Percentiles rank a stretch among this genome's conserved stretches.
These are phyloP conservation scores for Perca flavescens DNA, from an alignment of 2,113 vertebrate species.

Conservation along the genomic window DNA sequence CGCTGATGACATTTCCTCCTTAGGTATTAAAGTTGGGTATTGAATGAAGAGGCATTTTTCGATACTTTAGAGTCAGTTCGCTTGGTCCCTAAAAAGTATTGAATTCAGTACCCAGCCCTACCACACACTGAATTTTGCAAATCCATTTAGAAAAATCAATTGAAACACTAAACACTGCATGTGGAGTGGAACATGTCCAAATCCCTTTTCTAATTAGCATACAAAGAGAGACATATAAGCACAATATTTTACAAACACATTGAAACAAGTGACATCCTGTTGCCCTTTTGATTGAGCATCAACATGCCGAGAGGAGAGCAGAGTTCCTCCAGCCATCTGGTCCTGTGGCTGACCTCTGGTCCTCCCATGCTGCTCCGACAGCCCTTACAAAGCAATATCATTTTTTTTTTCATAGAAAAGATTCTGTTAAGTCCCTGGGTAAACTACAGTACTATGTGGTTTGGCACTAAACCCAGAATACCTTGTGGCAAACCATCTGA, in stretches of 20 bases:
- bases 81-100: no score
- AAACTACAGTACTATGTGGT: slow-evolving; percentile 35
- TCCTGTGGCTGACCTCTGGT: slow-evolving; percentile 65
- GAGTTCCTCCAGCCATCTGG: slow-evolving; percentile 67
- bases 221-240: slow-evolving; percentile 66
- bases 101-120: no score
- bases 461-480: slow-evolving; percentile 51
- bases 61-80: no score
- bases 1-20: no score
- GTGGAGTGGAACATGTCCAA: slow-evolving; percentile 51
- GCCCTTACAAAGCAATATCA: slow-evolving; percentile 39
- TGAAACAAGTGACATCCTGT: slow-evolving; percentile 57
- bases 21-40: no score
- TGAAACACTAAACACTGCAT: slow-evolving; percentile 54
- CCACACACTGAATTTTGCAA: slow-evolving; percentile 35
- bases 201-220: slow-evolving; percentile 71
- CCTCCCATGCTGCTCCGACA: slow-evolving; percentile 54
- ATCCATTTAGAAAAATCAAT: slow-evolving; percentile 56
- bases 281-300: slow-evolving; percentile 67
- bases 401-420: slow-evolving; percentile 25
- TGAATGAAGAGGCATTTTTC: no score
- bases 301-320: slow-evolving; percentile 62
- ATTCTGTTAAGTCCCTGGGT: slow-evolving; percentile 29
- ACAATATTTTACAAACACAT: slow-evolving; percentile 58
- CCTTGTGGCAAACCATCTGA: slow-evolving; percentile 59